These are phyloP conservation scores for Invenusta paracnida DNA, from an alignment of 2,888 invertebrate genomes.

Conservation along the genomic window DNA sequence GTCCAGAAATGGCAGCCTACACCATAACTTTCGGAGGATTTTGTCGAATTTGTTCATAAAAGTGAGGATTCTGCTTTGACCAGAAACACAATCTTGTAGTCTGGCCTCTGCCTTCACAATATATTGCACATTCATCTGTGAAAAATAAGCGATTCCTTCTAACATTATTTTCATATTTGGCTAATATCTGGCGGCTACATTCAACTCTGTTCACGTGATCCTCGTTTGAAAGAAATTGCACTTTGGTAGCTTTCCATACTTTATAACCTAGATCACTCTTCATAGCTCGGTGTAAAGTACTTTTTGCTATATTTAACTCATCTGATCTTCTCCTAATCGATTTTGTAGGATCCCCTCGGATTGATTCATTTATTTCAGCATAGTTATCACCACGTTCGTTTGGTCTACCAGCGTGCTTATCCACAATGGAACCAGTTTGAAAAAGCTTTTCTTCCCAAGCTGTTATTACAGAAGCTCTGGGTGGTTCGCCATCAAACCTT, in stretches of 20 bases:
- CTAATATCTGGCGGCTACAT: not conserved
- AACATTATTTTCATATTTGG: not conserved
- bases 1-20: not conserved
- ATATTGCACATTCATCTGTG: constrained; percentile 15
- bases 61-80: constrained; percentile 10
- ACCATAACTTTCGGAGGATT: not conserved
- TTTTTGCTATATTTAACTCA: not conserved
- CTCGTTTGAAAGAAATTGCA: not conserved
- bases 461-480: not conserved
- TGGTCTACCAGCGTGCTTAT: not conserved
- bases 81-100: not conserved
- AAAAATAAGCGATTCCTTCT: not conserved
- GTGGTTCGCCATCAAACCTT: not conserved
- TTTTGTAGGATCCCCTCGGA: not conserved
- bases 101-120: not conserved
- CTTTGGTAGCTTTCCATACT: not conserved
- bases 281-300: constrained; percentile 11
- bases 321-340: not conserved
- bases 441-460: not conserved
- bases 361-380: not conserved
- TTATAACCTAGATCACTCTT: not conserved
- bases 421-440: not conserved
- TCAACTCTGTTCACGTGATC: not conserved
- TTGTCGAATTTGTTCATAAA: not conserved
- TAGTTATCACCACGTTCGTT: not conserved